Evolutionary conservation across 2,113 vertebrate species (phyloP).

Genomic region (Upupa epops): DNA sequence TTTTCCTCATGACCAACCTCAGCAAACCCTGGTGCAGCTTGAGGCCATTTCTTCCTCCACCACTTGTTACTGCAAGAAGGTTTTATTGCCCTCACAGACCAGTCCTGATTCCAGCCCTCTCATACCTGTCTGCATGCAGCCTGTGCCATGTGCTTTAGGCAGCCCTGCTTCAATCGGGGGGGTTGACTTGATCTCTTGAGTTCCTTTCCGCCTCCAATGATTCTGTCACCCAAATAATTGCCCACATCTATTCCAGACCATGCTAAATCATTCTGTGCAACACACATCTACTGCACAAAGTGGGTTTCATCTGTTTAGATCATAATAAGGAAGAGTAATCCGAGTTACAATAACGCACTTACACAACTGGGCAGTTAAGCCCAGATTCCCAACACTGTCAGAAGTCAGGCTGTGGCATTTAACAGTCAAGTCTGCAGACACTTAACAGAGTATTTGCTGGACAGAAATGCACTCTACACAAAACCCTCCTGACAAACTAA

Average conservation of each 20-base stretch:
- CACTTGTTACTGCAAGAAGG: too few relatives aligned
- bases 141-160: too few relatives aligned
- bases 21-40: too few relatives aligned
- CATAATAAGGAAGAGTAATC: not conserved
- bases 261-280: not conserved
- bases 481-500: not conserved
- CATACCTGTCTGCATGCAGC: too few relatives aligned
- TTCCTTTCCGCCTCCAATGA: too few relatives aligned
- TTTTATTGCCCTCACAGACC: too few relatives aligned
- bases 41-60: too few relatives aligned
- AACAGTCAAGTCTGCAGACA: not conserved
- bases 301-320: not conserved
- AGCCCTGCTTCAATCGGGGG: too few relatives aligned
- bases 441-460: not conserved
- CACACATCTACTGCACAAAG: not conserved
- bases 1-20: too few relatives aligned
- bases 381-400: not conserved
- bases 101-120: too few relatives aligned
- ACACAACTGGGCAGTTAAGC: not conserved
- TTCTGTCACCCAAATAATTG: not conserved
- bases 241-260: not conserved
- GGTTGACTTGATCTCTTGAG: too few relatives aligned
- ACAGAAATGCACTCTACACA: not conserved
- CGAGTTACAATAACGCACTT: accelerated
- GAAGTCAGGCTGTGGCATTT: not conserved